phyloP scores from a whole-genome alignment of 2,888 invertebrate species.

The Meloe dianella region DNA sequence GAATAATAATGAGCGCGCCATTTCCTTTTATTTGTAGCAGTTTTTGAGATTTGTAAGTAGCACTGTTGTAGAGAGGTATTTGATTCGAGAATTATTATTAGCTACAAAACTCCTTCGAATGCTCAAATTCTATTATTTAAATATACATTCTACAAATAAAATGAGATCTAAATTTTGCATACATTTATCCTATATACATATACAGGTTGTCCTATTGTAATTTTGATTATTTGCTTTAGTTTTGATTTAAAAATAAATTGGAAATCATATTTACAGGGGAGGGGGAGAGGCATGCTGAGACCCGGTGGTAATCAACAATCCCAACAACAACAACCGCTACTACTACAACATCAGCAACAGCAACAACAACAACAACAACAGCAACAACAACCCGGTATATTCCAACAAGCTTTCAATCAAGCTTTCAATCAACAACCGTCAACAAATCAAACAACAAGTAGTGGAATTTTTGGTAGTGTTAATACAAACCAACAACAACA shows the following conservation, averaged over 20 bases:
- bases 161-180: too few species aligned
- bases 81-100: too few species aligned
- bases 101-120: too few species aligned
- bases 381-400: constrained; percentile 47
- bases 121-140: too few species aligned
- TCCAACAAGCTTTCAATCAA: constrained; percentile 39
- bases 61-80: too few species aligned
- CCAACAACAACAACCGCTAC: too few species aligned
- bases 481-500: constrained; percentile 43
- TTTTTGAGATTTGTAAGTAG: too few species aligned
- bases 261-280: constrained; percentile 59
- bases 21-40: too few species aligned
- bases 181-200: too few species aligned
- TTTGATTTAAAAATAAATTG: not conserved
- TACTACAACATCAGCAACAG: too few species aligned
- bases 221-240: not conserved
- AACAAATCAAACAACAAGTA: constrained; percentile 30
- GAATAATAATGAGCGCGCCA: not conserved
- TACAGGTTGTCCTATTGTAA: not conserved
- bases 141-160: too few species aligned
- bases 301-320: constrained; percentile 62
- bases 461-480: constrained; percentile 25
- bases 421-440: constrained; percentile 37
- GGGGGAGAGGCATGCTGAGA: constrained; percentile 67
- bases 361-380: constrained; percentile 47